Conservation (phyloP, 2,113 vertebrate genomes). For the Upupa epops region DNA sequence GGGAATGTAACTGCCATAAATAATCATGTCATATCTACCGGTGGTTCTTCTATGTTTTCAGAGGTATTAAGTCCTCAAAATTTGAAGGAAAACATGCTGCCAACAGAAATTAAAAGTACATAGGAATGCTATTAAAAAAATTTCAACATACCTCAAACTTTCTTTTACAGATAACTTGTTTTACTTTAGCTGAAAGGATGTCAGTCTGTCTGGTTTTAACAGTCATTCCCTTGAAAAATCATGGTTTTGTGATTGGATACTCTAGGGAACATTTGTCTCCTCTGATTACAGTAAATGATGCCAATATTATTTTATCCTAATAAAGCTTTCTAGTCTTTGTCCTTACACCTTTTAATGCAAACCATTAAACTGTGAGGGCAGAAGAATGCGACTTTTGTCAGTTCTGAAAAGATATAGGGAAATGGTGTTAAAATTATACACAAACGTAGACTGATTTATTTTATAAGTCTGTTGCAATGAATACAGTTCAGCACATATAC, state of each 20-base stretch:
- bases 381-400: neutral
- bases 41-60: neutral
- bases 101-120: neutral
- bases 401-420: neutral
- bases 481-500: neutral
- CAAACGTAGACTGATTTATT: neutral
- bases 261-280: neutral
- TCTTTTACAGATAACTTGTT: neutral
- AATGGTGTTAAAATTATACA: neutral
- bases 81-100: neutral
- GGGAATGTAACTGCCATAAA: neutral
- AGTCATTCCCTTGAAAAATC: neutral
- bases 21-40: neutral
- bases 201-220: neutral
- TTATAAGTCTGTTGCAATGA: neutral
- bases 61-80: neutral
- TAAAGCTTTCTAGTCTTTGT: neutral
- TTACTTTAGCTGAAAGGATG: neutral
- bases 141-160: neutral
- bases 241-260: neutral
- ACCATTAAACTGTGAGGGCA: neutral
- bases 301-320: neutral
- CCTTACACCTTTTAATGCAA: neutral
- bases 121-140: neutral
- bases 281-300: neutral